Percentiles rank a stretch among this genome's conserved stretches.
Evolutionary conservation across 2,797 vertebrate species (phyloP).

Genomic region (Oryzias dopingdopingensis): DNA sequence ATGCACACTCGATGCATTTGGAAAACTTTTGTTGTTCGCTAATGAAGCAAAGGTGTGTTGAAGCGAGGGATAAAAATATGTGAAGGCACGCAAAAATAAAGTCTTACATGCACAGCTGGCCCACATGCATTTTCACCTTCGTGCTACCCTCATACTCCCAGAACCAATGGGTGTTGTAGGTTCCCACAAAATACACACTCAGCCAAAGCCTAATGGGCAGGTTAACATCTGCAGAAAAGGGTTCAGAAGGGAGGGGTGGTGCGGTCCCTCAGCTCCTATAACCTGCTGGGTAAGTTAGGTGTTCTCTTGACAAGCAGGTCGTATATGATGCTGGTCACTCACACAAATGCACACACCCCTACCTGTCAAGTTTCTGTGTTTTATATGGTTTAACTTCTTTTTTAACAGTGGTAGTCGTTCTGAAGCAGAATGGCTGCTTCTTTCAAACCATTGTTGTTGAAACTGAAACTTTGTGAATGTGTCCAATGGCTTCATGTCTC

Average conservation of each 20-base stretch:
- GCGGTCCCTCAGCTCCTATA: slow-evolving; percentile 64
- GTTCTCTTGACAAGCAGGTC: slow-evolving; percentile 61
- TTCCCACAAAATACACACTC: slow-evolving; percentile 14
- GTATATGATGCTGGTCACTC: slow-evolving; percentile 49
- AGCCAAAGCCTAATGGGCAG: slow-evolving; percentile 45
- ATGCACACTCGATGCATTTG: slow-evolving; percentile 30
- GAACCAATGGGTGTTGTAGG: slow-evolving; percentile 25
- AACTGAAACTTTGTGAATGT: slow-evolving; percentile 22
- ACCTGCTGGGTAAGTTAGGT: slow-evolving; percentile 65
- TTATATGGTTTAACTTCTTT: slow-evolving; percentile 39
- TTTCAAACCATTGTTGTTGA: too few relatives aligned
- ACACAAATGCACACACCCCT: slow-evolving; percentile 14
- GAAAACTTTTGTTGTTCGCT: slow-evolving; percentile 69
- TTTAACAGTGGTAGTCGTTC: slow-evolving; percentile 33
- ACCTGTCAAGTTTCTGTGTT: slow-evolving; percentile 28
- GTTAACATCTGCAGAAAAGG: slow-evolving; percentile 59
- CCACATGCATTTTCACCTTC: slow-evolving; percentile 40
- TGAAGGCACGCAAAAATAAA: slow-evolving; percentile 58
- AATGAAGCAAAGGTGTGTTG: slow-evolving; percentile 63
- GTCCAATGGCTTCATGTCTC: slow-evolving; percentile 46
- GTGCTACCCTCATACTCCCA: slow-evolving; percentile 32
- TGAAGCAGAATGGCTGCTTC: slow-evolving; percentile 24
- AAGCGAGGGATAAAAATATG: slow-evolving; percentile 65
- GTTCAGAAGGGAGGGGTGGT: slow-evolving; percentile 47
- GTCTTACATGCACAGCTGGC: slow-evolving; percentile 24